Evolutionary conservation across 2,888 invertebrate species (phyloP), one percentile per base, ranked within the genome.

Genomic region (Drosophila neotestacea): DNA sequence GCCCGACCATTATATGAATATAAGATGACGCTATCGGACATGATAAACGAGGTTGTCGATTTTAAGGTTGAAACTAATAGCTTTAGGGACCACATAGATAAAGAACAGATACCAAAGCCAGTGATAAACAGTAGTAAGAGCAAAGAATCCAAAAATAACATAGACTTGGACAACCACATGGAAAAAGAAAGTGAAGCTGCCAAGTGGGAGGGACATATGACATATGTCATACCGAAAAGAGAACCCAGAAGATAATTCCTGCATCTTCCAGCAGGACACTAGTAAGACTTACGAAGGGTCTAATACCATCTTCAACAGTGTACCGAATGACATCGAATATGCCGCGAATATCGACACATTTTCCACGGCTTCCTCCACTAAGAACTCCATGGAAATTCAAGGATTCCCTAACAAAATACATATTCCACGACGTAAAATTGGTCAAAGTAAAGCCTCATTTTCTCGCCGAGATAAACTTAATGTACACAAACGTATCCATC

Each of bases 21-120:
- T 27, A 16, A 60, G 11, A n/a, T 38, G 13, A 66, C 46, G n/a
- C 28, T 72, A n/a, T 55, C 60, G 5, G 66, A 71, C 7, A 66
- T 66, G 42, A 36, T 72, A 38, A 71, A 66, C 51, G 66, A 66
- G 11, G 10, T 71, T 7, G 52, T 39, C 5, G 55, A 38, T 22
- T 42, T 47, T 7, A 47, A 65, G 22, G 28, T 71, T 22, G 16
- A 0, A 27, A 22, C 1, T 1, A 38, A 36, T 38, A 27, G n/a
- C 4, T 47, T 9, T 9, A 34, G 6, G 13, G 13, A 28, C 30
- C 46, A 30, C 6, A 16, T 4, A 13, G 13, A 32, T 2, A 28
- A 0, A 27, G 7, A 27, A 10, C 22, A n/a, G 22, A 5, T n/a
- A 4, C n/a, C 4, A 4, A 22, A 27, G 4, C 4, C 7, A 27